These are phyloP conservation scores for Chloropsis cyanopogon DNA, from an alignment of 2,113 vertebrate genomes.

Conservation along the genomic window DNA sequence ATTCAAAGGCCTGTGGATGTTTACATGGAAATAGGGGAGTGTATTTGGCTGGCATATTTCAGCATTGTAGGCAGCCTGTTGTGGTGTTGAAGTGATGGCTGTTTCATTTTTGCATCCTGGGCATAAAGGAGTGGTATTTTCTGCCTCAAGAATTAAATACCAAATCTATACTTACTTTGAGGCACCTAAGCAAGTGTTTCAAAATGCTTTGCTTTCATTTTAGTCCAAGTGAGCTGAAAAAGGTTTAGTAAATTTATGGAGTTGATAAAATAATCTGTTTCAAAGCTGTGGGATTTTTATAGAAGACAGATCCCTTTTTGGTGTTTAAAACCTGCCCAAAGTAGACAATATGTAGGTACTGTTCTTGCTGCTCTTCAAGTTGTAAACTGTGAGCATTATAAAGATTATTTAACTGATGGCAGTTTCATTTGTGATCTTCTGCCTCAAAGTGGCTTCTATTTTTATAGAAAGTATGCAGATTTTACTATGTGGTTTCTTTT, in stretches of 20 bases:
- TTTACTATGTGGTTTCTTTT: background rate
- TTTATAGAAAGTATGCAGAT: background rate
- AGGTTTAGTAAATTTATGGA: background rate
- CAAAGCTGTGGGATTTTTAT: background rate
- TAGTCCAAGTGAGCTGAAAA: background rate
- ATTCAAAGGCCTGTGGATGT: background rate
- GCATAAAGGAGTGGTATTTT: background rate
- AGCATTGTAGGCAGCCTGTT: background rate
- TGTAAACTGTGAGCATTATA: fast-evolving
- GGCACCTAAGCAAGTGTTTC: background rate
- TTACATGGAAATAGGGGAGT: background rate
- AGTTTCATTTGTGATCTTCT: background rate
- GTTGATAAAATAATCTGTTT: background rate
- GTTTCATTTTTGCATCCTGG: background rate
- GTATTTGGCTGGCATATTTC: background rate
- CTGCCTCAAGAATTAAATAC: background rate
- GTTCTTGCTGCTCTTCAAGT: background rate
- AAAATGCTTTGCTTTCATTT: background rate
- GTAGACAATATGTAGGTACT: background rate
- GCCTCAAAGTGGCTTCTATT: background rate
- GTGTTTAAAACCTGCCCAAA: background rate
- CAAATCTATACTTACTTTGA: background rate
- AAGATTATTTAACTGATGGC: background rate
- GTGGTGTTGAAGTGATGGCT: background rate
- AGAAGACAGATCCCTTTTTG: background rate